Evolutionary conservation across 2,113 vertebrate species (phyloP), one percentile per base, ranked within the genome.

Genomic region (Sprattus sprattus): DNA sequence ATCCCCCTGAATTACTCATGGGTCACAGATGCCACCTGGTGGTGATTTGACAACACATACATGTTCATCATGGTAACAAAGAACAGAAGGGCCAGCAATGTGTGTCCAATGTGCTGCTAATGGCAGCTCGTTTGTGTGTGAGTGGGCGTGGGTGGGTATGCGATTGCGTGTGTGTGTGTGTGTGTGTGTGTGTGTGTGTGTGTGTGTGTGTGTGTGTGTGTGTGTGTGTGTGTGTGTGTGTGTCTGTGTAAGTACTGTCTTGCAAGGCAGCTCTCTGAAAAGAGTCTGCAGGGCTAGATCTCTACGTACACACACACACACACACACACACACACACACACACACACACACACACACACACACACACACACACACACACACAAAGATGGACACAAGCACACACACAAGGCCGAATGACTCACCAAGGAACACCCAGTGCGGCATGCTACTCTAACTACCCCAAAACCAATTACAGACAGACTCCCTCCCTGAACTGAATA

Each of bases 131-230:
- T 71, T 4, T 75, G 83, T 50, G 67, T 49, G 60, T 49, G 83
- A 46, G 22, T 20, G 64, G 3, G 64, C 5, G 64, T 28, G 64
- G 28, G 64, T 71, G n/a, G 9, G 64, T 71, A 6, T 67, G 44
- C 46, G 57, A 71, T 44, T 67, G 83, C 71, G 60, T 45, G 54
- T 46, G 83, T 71, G 44, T 67, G 57, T 45, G 46, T 50, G 83
- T 84, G 83, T 57, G 52, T 57, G 54, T 60, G 54, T 85, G 84
- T 85, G 84, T 78, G 64, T 32, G 83, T 20, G 60, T 11, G 32
- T 83, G 83, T 64, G 44, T 22, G 82, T 82, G 82, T 82, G 82
- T 54, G 82, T 46, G 45, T 46, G 44, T 57, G 54, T 57, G 54
- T 57, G 54, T 57, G 54, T 57, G 64, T 71, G 64, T 71, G 64